A percentile compares a stretch with the other conserved stretches of the same genome.
Evolutionary conservation across 2,888 invertebrate species (phyloP).

Genomic region (Baronia brevicornis): DNA sequence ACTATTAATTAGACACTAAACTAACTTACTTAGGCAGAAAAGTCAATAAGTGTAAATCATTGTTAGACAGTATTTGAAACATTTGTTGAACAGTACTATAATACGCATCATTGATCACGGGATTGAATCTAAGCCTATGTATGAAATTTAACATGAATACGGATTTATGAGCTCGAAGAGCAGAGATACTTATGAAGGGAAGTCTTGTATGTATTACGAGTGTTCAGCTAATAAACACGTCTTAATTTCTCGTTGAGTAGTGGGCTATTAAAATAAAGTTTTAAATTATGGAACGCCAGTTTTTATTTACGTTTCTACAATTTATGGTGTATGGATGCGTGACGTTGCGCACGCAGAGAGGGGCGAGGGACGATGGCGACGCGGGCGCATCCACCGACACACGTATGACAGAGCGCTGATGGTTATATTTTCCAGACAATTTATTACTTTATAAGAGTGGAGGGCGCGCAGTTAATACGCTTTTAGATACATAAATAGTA

Average conservation of each 20-base stretch:
- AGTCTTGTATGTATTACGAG: constrained; percentile 64
- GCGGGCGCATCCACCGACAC: constrained; percentile 33
- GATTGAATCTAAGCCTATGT: constrained; percentile 1
- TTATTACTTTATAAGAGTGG: constrained; percentile 72
- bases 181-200: constrained; percentile 55
- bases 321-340: constrained; percentile 60
- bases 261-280: constrained; percentile 71
- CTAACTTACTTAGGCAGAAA: no score
- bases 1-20: no score
- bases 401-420: constrained; percentile 69
- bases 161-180: constrained; percentile 51
- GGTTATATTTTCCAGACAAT: constrained; percentile 74
- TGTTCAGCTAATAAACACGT: constrained; percentile 67
- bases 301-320: constrained; percentile 65
- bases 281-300: constrained; percentile 69
- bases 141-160: constrained; percentile 20
- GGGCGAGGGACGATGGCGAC: constrained; percentile 21
- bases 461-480: constrained; percentile 62
- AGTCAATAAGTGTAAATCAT: no score
- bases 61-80: not conserved
- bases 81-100: not conserved
- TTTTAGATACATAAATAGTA: constrained; percentile 70
- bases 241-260: constrained; percentile 70
- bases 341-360: constrained; percentile 31
- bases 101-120: constrained; percentile 3